Percentiles rank a stretch among this genome's conserved stretches.
phyloP scores from a whole-genome alignment of 2,113 vertebrate genomes.

The Lepus americanus region DNA sequence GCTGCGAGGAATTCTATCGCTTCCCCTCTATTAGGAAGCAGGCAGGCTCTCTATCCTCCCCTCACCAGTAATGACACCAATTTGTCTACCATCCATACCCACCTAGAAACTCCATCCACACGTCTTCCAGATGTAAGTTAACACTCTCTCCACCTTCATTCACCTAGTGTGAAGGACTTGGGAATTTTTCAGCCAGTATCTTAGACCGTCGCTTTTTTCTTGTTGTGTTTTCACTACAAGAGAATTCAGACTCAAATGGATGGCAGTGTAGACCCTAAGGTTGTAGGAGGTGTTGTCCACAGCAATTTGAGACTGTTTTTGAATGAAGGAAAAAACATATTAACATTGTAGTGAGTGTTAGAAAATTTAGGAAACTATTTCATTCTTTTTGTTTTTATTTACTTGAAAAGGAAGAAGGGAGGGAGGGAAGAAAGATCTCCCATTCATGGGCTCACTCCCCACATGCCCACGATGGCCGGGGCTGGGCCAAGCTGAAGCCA shows the following conservation, averaged over 20 bases:
- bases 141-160: not conserved
- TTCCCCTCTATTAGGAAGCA: slow-evolving; percentile 16
- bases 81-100: not conserved
- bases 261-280: not conserved
- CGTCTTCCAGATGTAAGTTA: not conserved
- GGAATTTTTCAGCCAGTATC: not conserved
- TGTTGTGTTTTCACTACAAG: not conserved
- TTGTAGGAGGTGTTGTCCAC: not conserved
- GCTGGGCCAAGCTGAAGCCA: too few relatives aligned
- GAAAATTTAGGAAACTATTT: not conserved
- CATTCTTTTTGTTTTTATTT: too few relatives aligned
- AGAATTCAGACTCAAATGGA: not conserved
- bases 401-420: too few relatives aligned
- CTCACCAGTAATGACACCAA: not conserved
- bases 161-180: not conserved
- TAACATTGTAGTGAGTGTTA: not conserved
- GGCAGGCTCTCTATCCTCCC: not conserved
- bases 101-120: not conserved
- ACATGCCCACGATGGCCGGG: too few relatives aligned
- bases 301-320: slow-evolving; percentile 3
- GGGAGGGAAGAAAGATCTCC: too few relatives aligned
- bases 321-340: not conserved
- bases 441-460: too few relatives aligned
- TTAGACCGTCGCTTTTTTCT: not conserved
- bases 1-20: not conserved